Evolutionary conservation across 1,140 invertebrate species (phyloP).

Genomic region (Aleiodes sp.): DNA sequence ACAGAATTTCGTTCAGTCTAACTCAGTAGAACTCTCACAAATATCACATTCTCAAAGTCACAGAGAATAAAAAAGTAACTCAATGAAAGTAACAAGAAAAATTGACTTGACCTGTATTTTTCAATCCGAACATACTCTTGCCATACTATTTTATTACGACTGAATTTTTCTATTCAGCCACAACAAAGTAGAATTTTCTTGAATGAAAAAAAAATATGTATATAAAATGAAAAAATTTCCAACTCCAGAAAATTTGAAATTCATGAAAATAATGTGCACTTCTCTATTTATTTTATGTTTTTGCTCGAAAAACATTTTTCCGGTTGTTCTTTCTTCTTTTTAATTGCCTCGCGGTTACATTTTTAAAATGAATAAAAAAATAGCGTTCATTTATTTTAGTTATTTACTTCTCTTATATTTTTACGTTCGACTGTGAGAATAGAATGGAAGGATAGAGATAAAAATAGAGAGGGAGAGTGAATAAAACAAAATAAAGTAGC

Average conservation of each 20-base stretch:
- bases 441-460: slow-evolving; percentile 3
- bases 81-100: too few species aligned
- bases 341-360: not conserved
- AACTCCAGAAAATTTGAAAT: not conserved
- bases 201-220: too few species aligned
- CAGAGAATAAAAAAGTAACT: too few species aligned
- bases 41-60: too few species aligned
- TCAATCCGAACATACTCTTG: too few species aligned
- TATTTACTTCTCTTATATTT: not conserved
- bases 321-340: not conserved
- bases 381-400: not conserved
- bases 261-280: not conserved
- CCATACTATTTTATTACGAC: too few species aligned
- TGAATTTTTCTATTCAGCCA: too few species aligned
- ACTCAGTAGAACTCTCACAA: too few species aligned
- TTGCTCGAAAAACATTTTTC: not conserved
- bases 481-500: slow-evolving; percentile 1
- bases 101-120: too few species aligned
- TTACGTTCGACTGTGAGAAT: not conserved
- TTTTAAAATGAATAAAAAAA: not conserved
- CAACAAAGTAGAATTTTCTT: too few species aligned
- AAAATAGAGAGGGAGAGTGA: too few species aligned
- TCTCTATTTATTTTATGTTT: not conserved
- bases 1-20: too few species aligned
- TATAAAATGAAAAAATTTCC: not conserved